Evolutionary conservation across 2,113 vertebrate genomes (phyloP).

Genomic region (Egretta garzetta): DNA sequence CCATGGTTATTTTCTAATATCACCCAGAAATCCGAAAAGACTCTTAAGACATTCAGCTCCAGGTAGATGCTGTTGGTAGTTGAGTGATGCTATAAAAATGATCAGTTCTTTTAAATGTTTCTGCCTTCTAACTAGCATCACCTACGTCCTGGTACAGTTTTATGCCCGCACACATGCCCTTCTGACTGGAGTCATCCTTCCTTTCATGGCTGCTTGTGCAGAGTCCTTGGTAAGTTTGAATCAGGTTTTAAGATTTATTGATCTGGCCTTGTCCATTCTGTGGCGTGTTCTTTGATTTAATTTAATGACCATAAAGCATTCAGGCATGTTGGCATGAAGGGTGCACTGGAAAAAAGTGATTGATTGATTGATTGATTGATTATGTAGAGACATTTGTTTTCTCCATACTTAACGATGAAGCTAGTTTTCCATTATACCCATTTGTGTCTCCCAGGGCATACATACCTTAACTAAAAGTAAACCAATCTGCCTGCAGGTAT

Average conservation of each 20-base stretch:
- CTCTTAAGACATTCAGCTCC: neutral
- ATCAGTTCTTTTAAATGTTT: neutral
- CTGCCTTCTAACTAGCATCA: neutral
- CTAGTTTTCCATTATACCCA: neutral
- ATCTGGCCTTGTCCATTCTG: slow-evolving; percentile 52
- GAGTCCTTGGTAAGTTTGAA: slow-evolving; percentile 58
- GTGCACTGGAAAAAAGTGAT: neutral
- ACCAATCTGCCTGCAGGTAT: neutral
- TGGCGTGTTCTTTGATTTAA: slow-evolving; percentile 54
- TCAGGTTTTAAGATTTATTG: slow-evolving; percentile 62
- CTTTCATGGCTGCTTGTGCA: slow-evolving; percentile 51
- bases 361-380: neutral
- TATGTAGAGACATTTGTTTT: neutral
- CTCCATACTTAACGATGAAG: neutral
- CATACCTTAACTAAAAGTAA: neutral
- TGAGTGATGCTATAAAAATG: neutral
- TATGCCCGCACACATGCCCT: neutral
- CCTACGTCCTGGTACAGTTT: neutral
- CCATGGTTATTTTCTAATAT: neutral
- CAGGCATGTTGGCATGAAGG: slow-evolving; percentile 52
- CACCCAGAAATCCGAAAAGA: neutral
- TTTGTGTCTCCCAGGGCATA: neutral
- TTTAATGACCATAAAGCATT: slow-evolving; percentile 57
- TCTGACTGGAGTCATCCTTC: neutral
- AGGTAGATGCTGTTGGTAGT: neutral